Evolutionary conservation across 2,797 vertebrate genomes (phyloP), one percentile per base, ranked within the genome.

Genomic region (Phylloscopus collybita): DNA sequence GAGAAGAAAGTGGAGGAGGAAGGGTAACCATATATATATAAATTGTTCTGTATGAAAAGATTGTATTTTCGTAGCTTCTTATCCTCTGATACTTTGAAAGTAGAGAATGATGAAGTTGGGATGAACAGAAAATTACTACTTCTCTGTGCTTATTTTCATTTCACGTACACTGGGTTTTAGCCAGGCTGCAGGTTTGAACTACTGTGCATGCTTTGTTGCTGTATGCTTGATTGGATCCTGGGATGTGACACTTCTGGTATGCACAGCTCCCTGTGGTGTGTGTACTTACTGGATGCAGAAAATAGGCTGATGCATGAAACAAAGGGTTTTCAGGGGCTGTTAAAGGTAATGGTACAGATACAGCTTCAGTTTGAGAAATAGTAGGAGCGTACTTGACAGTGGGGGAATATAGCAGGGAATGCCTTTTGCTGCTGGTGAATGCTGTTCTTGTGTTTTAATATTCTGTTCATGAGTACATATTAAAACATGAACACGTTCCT

Each of bases 191-290:
- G 38, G 29, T 69, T 88, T 61, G n/a, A 71, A 11, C 42, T 60
- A 2, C 22, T 49, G 7, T 17, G 18, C n/a, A 3, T 21, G 29
- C 29, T 65, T 20, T 81, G 38, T 50, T 0, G 0, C 22, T 32
- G 16, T 40, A 3, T 36, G 62, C 56, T 81, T 94, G 59, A 32
- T 73, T 72, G 56, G 27, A 25, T 81, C 27, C 60, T 70, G 67
- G 26, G 56, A 53, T 69, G 57, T 0, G 9, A n/a, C 85, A 26
- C 20, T 62, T 57, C 5, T 56, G 56, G 13, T 76, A 7, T 90
- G 44, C 74, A 89, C 47, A 70, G 9, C 51, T 72, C 60, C 15
- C 57, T 40, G 18, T 62, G 53, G 30, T 23, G 15, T 67, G 15
- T 32, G 45, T 44, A 16, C 45, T 79, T 62, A 29, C 30, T 36